Evolutionary conservation across 2,113 vertebrate genomes (phyloP), one percentile per base, ranked within the genome.

Genomic region (Garra rufa): DNA sequence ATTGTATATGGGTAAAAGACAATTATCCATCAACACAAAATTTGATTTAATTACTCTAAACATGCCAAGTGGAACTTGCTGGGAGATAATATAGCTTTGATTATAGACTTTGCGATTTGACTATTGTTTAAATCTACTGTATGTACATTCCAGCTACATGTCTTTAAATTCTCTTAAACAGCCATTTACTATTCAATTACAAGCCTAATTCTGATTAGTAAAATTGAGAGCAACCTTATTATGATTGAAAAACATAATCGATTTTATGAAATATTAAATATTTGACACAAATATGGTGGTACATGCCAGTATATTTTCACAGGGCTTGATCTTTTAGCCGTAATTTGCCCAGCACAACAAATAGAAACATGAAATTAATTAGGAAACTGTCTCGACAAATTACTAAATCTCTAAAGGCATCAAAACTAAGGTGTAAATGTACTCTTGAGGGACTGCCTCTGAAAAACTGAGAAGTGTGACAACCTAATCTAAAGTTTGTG

Each of bases 341-440:
- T n/a, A 70, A 5, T 67, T 67, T 81, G 57, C 52, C 11, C 4
- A 26, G 67, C 30, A 57, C 15, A 63, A 63, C 57, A 77, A 41
- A 41, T 2, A 44, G 41, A 63, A 79, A 65, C 38, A 79, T 63
- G 41, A 65, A 17, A 65, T 46, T 46, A 44, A 79, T 82, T 59
- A n/a, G 17, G 4, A 82, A 82, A 57, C 9, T 41, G 65, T 44
- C 38, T 76, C 24, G 30, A 84, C 73, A 48, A 81, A 84, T 76
- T 6, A 43, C 50, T 28, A 84, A 87, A 69, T 81, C 44, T 19
- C 78, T 7, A 44, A 73, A 63, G 63, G 61, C 73, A 85, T 57
- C 17, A 46, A 63, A 82, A 15, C 65, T 3, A 69, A 82, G 52
- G 63, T 43, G 38, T 77, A 46, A 84, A 26, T 28, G 28, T 67